Percentiles rank a stretch among this genome's conserved stretches.
phyloP scores from a whole-genome alignment of 2,797 vertebrate species.

The Taenioides sp. region DNA sequence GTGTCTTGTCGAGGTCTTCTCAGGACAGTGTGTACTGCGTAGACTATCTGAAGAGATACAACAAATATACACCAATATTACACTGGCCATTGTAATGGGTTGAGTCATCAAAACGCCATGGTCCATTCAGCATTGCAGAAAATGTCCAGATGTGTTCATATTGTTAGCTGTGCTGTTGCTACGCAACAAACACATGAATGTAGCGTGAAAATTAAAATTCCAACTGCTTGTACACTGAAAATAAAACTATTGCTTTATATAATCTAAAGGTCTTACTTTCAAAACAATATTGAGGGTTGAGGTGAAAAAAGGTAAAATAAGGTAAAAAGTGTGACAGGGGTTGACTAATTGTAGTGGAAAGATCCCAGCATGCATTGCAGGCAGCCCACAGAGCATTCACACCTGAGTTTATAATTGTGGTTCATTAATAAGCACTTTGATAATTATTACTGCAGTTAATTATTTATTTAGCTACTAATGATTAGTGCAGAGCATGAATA shows the following conservation, averaged over 20 bases:
- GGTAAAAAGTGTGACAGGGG: neutral
- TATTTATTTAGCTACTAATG: neutral
- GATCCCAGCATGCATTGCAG: slow-evolving; percentile 8
- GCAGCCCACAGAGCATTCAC: neutral
- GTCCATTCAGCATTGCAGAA: neutral
- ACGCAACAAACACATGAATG: neutral
- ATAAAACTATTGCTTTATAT: neutral
- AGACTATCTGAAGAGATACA: neutral
- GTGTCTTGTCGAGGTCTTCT: neutral
- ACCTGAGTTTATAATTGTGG: slow-evolving; percentile 5
- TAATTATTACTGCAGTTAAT: slow-evolving; percentile 11
- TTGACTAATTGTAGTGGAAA: neutral
- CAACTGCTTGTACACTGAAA: neutral
- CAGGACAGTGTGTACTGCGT: neutral
- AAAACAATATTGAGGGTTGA: neutral
- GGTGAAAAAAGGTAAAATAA: neutral
- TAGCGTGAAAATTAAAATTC: neutral
- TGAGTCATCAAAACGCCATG: neutral
- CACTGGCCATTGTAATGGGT: neutral
- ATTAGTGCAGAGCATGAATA: neutral
- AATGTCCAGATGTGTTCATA: neutral
- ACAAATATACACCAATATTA: neutral
- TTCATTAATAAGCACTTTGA: slow-evolving; percentile 8
- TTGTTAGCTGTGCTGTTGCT: neutral
- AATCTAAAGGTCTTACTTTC: neutral